phyloP scores from a whole-genome alignment of 23 tunicate species.

The Aplidium turbinatum region DNA sequence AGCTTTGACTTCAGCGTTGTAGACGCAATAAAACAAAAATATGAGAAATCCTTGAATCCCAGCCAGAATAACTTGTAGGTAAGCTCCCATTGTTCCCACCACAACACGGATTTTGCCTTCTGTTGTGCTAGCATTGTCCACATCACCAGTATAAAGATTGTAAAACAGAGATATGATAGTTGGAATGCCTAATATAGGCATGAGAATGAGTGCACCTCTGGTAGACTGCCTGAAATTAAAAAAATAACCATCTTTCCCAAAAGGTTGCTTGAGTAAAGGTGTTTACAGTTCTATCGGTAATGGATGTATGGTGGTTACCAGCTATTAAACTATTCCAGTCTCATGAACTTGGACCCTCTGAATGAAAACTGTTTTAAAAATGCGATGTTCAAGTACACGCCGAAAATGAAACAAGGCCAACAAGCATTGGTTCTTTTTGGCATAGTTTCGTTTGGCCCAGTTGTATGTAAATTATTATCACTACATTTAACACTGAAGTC shows the following conservation, averaged over 20 bases:
- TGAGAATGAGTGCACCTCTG: slow-evolving; percentile 59
- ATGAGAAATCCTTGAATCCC: slow-evolving; percentile 58
- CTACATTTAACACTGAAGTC: no score
- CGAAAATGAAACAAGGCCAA: no score
- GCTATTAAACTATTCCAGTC: not conserved
- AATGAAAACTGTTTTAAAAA: no score
- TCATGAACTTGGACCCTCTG: not conserved
- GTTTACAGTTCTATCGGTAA: no score
- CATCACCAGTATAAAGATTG: slow-evolving; percentile 15
- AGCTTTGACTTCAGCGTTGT: slow-evolving; percentile 63
- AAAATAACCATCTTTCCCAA: no score
- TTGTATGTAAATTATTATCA: no score
- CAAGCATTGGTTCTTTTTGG: no score
- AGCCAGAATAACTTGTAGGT: slow-evolving; percentile 55
- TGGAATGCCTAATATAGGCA: slow-evolving; percentile 70
- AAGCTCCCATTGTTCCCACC: slow-evolving; percentile 63
- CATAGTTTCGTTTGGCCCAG: no score
- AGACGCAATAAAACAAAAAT: slow-evolving; percentile 75
- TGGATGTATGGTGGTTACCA: no score
- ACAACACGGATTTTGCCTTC: slow-evolving; percentile 1
- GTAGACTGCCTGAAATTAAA: slow-evolving; percentile 32
- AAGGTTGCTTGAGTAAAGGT: no score
- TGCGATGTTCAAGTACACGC: no score
- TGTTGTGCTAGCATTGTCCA: no score
- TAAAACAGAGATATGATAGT: slow-evolving; percentile 43